Base-by-base conservation (phyloP, 2,113 vertebrate genomes). In the Brachyhypopomus gauderio region DNA sequence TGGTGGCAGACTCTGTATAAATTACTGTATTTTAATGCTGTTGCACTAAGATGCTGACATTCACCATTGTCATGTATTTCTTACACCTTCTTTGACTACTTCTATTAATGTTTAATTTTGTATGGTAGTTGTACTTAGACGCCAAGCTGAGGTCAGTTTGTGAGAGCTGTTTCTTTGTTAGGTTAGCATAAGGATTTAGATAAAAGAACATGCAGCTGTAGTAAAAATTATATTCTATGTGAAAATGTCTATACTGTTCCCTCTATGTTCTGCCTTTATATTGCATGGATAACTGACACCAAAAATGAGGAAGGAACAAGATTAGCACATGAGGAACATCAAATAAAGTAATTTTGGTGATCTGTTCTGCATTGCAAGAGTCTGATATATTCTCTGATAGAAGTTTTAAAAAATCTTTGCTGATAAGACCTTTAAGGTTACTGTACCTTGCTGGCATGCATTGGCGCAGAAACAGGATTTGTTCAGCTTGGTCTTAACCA, bases 271-370 rank as follows among this genome's bases (percentile, higher is more conserved):
- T 38, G 16, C 16, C 58, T 67, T 9, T 9, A 67, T 11, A 19
- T 67, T 20, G 8, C 64, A 17, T 36, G 27, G 30, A 36, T 6
- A 7, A 34, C 19, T 5, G 5, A 36, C 16, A 67, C 2, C 16
- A 36, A 67, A 36, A 64, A 3, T 14, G 19, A 25, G n/a, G 16
- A 38, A 69, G 36, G 27, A 14, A 67, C 19, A 22, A 67, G 30
- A 70, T 55, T 64, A 38, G 23, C 59, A 72, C 17, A 64, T 73
- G 77, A 22, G 25, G 36, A 80, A 8, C 34, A 23, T 19, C 27
- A 73, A 74, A 75, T 75, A 63, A 67, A 74, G 75, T 66, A 25
- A 34, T 38, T 58, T 7, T 55, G 22, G 41, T 71, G 77, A 79
- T 56, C 73, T 9, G 58, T 64, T 74, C 72, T 36, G 45, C 41